These are phyloP conservation scores for Acropora yongei DNA, from an alignment of 64 coral and sea anemone genomes.

Conservation along the genomic window DNA sequence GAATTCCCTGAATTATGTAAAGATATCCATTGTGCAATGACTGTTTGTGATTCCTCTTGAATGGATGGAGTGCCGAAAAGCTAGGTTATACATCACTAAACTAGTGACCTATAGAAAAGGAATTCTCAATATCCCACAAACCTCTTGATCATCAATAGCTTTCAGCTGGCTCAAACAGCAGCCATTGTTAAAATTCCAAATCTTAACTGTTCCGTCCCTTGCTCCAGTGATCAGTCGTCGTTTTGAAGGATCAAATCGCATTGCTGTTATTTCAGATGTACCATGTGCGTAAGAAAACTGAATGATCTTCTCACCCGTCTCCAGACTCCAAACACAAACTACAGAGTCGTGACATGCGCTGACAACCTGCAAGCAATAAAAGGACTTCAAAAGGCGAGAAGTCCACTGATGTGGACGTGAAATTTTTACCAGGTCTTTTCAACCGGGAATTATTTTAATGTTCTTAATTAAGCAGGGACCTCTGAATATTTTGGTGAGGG, in stretches of 20 bases:
- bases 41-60: no score
- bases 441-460: background rate
- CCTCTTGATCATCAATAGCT: conserved; percentile 84
- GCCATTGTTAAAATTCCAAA: conserved; percentile 99
- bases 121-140: background rate
- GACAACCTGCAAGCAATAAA: conserved; percentile 59
- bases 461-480: background rate
- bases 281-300: conserved; percentile 95
- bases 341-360: conserved; percentile 97
- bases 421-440: background rate
- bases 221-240: conserved; percentile 87
- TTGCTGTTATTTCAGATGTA: conserved; percentile 88
- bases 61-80: no score
- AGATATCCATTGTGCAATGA: no score
- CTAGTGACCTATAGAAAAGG: no score
- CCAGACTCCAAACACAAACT: conserved; percentile 94
- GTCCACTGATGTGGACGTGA: background rate
- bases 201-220: conserved; percentile 85
- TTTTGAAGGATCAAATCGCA: conserved; percentile 92
- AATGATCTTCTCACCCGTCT: conserved; percentile 96
- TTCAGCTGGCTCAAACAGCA: conserved; percentile 79
- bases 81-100: no score
- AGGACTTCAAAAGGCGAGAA: background rate
- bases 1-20: no score
- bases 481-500: background rate